Evolutionary conservation across 1,140 invertebrate species (phyloP).

Genomic region (Drosophila pruinosa): DNA sequence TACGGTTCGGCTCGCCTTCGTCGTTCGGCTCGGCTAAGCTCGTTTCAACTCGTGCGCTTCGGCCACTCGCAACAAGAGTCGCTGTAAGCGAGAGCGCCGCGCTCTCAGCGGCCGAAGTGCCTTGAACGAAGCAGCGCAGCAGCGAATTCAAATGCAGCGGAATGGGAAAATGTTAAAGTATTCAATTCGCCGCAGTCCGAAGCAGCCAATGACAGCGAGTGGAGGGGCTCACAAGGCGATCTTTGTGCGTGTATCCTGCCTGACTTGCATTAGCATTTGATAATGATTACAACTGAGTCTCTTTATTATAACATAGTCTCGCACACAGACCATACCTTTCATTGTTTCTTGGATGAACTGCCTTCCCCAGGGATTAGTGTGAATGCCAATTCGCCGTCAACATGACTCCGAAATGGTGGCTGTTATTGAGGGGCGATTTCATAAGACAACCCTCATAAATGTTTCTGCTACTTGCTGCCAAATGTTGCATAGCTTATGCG

Average conservation of each 20-base stretch:
- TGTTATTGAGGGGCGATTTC: background rate
- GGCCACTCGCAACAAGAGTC: background rate
- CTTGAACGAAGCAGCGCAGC: background rate
- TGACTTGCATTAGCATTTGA: no score
- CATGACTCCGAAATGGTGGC: constrained; percentile 10
- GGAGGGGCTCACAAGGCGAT: background rate
- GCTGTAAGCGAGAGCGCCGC: background rate
- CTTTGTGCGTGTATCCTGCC: background rate
- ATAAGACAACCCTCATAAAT: background rate
- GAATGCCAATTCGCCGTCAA: background rate
- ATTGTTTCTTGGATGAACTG: no score
- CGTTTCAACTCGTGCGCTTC: constrained; percentile 14
- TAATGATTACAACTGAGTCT: no score
- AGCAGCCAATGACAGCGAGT: background rate
- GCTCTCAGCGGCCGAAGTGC: constrained; percentile 12
- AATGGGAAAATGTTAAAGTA: background rate
- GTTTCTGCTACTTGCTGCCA: constrained; percentile 18
- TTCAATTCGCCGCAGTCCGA: background rate
- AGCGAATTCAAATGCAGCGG: background rate
- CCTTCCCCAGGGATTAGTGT: background rate
- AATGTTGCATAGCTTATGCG: no score
- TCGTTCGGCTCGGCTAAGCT: constrained; percentile 20
- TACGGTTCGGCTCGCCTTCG: constrained; percentile 7
- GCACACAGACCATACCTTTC: no score
- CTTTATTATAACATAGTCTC: no score